These are phyloP conservation scores for Cyaniris semiargus DNA, from an alignment of 2,888 invertebrate species.

Conservation along the genomic window DNA sequence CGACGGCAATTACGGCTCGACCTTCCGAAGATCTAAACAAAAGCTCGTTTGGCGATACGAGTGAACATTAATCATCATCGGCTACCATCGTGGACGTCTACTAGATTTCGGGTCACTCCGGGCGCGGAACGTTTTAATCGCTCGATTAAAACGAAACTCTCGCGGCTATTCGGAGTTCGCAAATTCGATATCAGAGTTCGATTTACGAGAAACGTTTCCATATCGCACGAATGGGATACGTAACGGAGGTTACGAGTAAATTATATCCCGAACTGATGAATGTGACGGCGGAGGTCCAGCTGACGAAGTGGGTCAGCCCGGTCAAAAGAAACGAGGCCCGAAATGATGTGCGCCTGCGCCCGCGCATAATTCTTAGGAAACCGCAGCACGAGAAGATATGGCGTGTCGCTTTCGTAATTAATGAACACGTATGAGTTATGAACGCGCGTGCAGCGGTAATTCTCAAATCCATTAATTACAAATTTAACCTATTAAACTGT, in stretches of 20 bases:
- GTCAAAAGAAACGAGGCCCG: conserved; percentile 1
- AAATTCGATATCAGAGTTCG: neutral
- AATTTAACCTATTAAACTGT: neutral
- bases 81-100: neutral
- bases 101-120: neutral
- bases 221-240: neutral
- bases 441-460: neutral
- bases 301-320: neutral
- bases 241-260: neutral
- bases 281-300: neutral
- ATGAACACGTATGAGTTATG: conserved; percentile 12
- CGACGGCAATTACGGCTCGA: conserved; percentile 15
- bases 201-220: neutral
- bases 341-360: neutral
- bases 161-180: too few relatives aligned
- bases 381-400: conserved; percentile 4
- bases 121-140: neutral
- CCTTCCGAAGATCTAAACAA: conserved; percentile 26
- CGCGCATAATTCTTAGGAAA: neutral
- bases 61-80: conserved; percentile 10
- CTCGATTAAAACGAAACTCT: neutral
- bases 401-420: conserved; percentile 4
- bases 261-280: neutral
- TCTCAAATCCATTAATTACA: neutral
- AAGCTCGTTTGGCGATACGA: conserved; percentile 4